These are phyloP conservation scores for Rhyacichthys aspro DNA, from an alignment of 2,797 vertebrate genomes.

Conservation along the genomic window DNA sequence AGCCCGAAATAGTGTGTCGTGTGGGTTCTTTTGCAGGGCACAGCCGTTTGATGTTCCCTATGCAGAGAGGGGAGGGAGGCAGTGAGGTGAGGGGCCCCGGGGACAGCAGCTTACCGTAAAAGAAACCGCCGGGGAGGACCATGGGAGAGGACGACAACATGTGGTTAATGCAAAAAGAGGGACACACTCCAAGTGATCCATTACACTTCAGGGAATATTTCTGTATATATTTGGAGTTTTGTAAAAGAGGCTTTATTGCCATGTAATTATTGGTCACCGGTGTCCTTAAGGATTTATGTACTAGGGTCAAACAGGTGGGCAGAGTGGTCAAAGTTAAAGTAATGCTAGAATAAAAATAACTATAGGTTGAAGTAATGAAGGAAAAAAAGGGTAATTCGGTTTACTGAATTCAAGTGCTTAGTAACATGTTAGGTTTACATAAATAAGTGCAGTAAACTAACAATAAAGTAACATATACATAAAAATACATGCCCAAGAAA, in stretches of 20 bases:
- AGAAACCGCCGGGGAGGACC: conserved; percentile 56
- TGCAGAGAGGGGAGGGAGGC: conserved; percentile 43
- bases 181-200: conserved; percentile 48
- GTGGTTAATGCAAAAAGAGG: conserved; percentile 54
- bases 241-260: conserved; percentile 3
- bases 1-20: conserved; percentile 63
- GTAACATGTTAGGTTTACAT: too few relatives aligned
- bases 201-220: conserved; percentile 31
- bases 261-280: neutral
- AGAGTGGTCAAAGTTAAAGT: too few relatives aligned
- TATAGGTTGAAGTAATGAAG: too few relatives aligned
- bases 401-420: too few relatives aligned
- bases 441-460: too few relatives aligned
- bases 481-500: too few relatives aligned
- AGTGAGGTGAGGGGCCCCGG: conserved; percentile 65
- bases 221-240: conserved; percentile 31
- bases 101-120: conserved; percentile 46
- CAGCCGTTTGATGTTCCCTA: conserved; percentile 58
- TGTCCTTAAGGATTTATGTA: neutral
- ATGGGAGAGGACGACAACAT: conserved; percentile 47
- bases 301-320: neutral
- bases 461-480: too few relatives aligned
- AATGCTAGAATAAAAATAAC: too few relatives aligned
- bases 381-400: too few relatives aligned
- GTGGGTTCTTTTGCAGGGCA: conserved; percentile 50